Evolutionary conservation across 2,797 vertebrate genomes (phyloP).

Genomic region (Typhlichthys eigenmanni): DNA sequence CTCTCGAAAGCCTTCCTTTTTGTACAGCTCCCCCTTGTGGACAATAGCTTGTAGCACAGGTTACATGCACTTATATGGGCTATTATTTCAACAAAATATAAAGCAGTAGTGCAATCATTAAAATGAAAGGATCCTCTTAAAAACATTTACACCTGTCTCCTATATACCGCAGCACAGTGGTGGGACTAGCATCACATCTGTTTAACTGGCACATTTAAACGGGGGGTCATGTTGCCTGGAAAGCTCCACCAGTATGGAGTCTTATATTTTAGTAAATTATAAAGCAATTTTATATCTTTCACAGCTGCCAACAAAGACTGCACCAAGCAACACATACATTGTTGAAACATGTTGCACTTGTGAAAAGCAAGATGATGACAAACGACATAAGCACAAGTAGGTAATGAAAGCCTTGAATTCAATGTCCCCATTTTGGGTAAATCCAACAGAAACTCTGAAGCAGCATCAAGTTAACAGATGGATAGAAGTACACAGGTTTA

Average conservation of each 20-base stretch:
- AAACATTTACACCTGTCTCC: neutral
- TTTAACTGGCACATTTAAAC: slow-evolving; percentile 20
- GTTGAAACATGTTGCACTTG: slow-evolving; percentile 12
- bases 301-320: slow-evolving; percentile 18
- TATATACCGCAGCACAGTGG: too few species aligned
- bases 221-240: neutral
- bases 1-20: slow-evolving; percentile 43
- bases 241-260: neutral
- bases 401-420: slow-evolving; percentile 8
- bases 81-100: slow-evolving; percentile 23
- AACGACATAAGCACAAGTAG: neutral
- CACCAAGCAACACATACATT: neutral
- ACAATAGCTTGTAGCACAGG: slow-evolving; percentile 39
- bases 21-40: slow-evolving; percentile 68
- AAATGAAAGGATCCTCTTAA: slow-evolving; percentile 14
- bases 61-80: slow-evolving; percentile 22
- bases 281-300: slow-evolving; percentile 12
- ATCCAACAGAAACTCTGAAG: slow-evolving; percentile 11
- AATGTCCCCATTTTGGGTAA: slow-evolving; percentile 21
- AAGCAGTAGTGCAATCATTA: slow-evolving; percentile 36
- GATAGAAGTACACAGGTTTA: neutral
- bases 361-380: slow-evolving; percentile 13
- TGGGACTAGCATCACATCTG: slow-evolving; percentile 3
- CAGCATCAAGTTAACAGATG: neutral
- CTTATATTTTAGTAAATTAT: neutral